Conservation (phyloP, 2,888 invertebrate species). For the Stramonita haemastoma region DNA sequence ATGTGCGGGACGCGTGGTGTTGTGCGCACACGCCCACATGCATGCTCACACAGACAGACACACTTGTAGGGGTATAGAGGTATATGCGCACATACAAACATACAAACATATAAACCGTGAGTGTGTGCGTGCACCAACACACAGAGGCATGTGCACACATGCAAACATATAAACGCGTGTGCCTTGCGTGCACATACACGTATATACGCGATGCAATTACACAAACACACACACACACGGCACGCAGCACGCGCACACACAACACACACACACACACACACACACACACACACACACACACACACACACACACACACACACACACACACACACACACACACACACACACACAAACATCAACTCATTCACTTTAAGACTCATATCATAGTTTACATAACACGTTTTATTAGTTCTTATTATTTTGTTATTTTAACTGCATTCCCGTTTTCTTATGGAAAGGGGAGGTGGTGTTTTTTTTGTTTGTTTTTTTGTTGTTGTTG, state of each 20-base stretch:
- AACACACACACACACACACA: not conserved
- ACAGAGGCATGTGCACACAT: not conserved
- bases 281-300: not conserved
- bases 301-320: not conserved
- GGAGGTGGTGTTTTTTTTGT: too few species aligned
- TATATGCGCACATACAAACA: not conserved
- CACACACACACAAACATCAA: not conserved
- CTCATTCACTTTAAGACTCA: too few species aligned
- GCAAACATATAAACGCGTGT: not conserved
- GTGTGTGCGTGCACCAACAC: not conserved
- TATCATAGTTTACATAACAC: too few species aligned
- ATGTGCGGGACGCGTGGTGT: not conserved
- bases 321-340: not conserved
- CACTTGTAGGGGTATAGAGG: not conserved
- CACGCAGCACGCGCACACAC: not conserved
- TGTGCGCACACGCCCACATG: not conserved
- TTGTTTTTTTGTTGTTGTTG: too few species aligned
- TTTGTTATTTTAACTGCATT: too few species aligned
- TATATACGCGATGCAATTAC: not conserved
- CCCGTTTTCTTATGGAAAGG: too few species aligned
- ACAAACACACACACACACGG: not conserved
- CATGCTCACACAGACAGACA: not conserved
- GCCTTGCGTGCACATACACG: not conserved
- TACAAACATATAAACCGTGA: not conserved
- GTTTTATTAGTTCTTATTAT: too few species aligned